These are phyloP conservation scores for Lepeophtheirus salmonis DNA, from an alignment of 1,140 invertebrate species.

Conservation along the genomic window DNA sequence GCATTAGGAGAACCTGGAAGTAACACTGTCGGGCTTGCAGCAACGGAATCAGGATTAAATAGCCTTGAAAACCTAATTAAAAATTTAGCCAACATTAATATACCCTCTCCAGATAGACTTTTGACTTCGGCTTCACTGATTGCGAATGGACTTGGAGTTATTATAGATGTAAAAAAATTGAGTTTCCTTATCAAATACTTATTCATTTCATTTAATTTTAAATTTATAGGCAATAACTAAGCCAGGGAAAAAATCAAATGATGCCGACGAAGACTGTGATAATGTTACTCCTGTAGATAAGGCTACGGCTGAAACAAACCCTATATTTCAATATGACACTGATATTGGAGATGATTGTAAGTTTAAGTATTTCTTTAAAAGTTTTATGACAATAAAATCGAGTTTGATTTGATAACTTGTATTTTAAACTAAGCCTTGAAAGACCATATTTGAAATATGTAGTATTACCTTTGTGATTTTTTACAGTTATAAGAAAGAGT, in stretches of 20 bases:
- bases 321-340: background rate
- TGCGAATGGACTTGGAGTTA: background rate
- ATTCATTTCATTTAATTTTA: too few relatives aligned
- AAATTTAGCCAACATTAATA: background rate
- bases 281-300: background rate
- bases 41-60: background rate
- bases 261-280: background rate
- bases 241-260: background rate
- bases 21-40: background rate
- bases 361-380: too few relatives aligned
- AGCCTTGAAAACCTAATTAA: background rate
- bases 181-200: too few relatives aligned
- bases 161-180: background rate
- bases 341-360: background rate
- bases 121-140: background rate
- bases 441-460: background rate
- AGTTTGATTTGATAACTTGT: too few relatives aligned
- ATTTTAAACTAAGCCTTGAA: background rate
- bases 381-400: too few relatives aligned
- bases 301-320: background rate
- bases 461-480: background rate
- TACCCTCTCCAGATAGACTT: background rate
- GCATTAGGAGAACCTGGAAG: background rate
- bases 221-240: background rate
- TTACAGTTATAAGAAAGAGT: background rate